Evolutionary conservation across 2,888 invertebrate genomes (phyloP).

Genomic region (Scaptomyza polygonia): DNA sequence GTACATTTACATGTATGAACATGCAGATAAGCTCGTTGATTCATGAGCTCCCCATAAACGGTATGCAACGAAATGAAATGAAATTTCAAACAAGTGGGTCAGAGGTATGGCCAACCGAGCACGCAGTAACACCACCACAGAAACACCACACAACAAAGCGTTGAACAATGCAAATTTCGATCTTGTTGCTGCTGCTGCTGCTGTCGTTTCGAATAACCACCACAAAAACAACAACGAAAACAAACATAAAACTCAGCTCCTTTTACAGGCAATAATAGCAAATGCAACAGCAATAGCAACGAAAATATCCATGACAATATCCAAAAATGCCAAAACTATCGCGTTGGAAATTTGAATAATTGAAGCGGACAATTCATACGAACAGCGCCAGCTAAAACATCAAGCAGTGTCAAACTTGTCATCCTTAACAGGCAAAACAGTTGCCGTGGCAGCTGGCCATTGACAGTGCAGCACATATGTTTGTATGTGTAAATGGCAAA

Average conservation of each 20-base stretch:
- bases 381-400: slow-evolving; percentile 8
- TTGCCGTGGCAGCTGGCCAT: slow-evolving; percentile 30
- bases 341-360: slow-evolving; percentile 52
- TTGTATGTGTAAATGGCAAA: slow-evolving; percentile 1
- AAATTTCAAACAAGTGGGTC: slow-evolving; percentile 71
- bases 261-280: slow-evolving; percentile 53
- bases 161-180: slow-evolving; percentile 69
- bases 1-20: too few relatives aligned
- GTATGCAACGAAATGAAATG: slow-evolving; percentile 51
- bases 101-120: slow-evolving; percentile 49
- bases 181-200: slow-evolving; percentile 49
- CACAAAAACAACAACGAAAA: slow-evolving; percentile 25
- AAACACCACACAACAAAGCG: slow-evolving; percentile 21
- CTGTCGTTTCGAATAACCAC: slow-evolving; percentile 59
- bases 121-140: slow-evolving; percentile 17
- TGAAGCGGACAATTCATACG: slow-evolving; percentile 32
- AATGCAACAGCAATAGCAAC: slow-evolving; percentile 14
- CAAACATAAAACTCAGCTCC: slow-evolving; percentile 42
- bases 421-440: not conserved
- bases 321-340: slow-evolving; percentile 60
- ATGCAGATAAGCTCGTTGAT: slow-evolving; percentile 67
- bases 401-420: not conserved
- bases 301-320: slow-evolving; percentile 33
- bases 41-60: slow-evolving; percentile 58
- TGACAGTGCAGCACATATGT: slow-evolving; percentile 1